These are phyloP conservation scores for Micrasema minimum DNA, from an alignment of 1,140 invertebrate genomes.

Conservation along the genomic window DNA sequence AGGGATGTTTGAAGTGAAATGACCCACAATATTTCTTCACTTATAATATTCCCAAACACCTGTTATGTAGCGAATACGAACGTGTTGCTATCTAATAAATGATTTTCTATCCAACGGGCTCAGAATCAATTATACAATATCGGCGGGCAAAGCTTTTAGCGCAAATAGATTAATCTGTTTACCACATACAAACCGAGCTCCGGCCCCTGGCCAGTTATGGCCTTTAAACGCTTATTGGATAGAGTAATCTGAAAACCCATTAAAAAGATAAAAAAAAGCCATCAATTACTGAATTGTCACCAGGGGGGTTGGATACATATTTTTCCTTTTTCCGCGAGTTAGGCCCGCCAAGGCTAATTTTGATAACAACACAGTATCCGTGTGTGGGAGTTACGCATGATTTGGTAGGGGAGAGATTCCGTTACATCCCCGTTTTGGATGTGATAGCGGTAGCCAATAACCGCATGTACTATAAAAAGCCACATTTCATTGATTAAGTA, in stretches of 20 bases:
- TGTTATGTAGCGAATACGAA: no score
- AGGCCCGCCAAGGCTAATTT: constrained; percentile 21
- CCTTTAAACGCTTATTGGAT: constrained; percentile 44
- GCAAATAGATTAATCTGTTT: constrained; percentile 44
- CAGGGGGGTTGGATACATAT: constrained; percentile 38
- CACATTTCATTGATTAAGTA: no score
- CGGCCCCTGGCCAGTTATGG: constrained; percentile 18
- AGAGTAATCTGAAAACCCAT: constrained; percentile 44
- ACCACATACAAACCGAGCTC: not conserved
- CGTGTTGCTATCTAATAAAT: not conserved
- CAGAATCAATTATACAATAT: constrained; percentile 49
- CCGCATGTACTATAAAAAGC: no score
- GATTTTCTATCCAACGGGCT: constrained; percentile 11
- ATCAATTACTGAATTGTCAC: constrained; percentile 50
- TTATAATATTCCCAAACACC: no score
- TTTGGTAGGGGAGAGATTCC: no score
- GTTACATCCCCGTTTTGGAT: no score
- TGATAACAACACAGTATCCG: constrained; percentile 30
- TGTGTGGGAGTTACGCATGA: no score
- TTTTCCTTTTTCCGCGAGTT: constrained; percentile 2
- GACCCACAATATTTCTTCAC: no score
- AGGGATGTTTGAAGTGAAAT: no score
- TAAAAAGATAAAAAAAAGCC: constrained; percentile 50
- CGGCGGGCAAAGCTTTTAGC: constrained; percentile 39
- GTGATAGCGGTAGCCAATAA: no score